These are phyloP conservation scores for Corvus moneduloides DNA, from an alignment of 2,113 vertebrate species.

Conservation along the genomic window DNA sequence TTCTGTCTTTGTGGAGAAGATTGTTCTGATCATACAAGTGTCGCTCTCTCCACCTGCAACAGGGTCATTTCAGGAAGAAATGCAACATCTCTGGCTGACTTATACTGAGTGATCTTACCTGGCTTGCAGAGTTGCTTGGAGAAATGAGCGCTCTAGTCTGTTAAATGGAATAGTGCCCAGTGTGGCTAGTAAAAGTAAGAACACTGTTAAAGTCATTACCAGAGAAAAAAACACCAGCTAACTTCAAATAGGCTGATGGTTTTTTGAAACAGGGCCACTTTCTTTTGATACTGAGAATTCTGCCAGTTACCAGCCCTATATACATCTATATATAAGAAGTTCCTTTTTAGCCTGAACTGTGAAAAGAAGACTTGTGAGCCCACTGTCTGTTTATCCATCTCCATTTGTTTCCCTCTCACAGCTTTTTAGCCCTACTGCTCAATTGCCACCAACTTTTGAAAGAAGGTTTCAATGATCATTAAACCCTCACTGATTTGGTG, in stretches of 20 bases:
- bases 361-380: not conserved
- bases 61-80: not conserved
- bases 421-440: not conserved
- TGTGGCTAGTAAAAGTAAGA: conserved; percentile 31
- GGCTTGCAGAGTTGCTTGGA: not conserved
- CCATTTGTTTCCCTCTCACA: not conserved
- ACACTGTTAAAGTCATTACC: conserved; percentile 37
- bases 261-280: conserved; percentile 3
- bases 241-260: not conserved
- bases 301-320: not conserved
- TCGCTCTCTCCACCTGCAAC: fast-evolving
- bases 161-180: conserved; percentile 17
- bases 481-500: not conserved
- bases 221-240: not conserved
- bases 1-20: not conserved
- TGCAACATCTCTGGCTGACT: not conserved
- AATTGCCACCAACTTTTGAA: not conserved
- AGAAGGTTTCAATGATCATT: not conserved
- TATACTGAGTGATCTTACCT: not conserved
- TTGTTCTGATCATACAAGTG: not conserved
- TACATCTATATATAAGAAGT: not conserved
- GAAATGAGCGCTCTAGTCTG: not conserved
- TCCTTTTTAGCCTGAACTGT: not conserved
- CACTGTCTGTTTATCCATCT: not conserved
- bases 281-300: not conserved